Evolutionary conservation across 2,888 invertebrate species (phyloP), one percentile per base, ranked within the genome.

Genomic region (Noctua janthe): DNA sequence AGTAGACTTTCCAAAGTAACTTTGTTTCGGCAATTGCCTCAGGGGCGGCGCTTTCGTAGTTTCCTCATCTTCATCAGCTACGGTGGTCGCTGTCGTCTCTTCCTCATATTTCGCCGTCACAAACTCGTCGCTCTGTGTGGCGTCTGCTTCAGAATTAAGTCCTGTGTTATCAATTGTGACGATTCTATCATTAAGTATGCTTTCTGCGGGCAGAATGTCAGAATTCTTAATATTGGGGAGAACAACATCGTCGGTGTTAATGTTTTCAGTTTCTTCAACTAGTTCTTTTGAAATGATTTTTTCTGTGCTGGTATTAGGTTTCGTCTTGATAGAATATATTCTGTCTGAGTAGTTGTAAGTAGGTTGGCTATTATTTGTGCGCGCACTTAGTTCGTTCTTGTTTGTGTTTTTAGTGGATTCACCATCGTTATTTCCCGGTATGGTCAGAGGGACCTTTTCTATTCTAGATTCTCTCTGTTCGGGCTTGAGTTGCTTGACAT

Each of bases 1-100:
- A 6, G 85, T 88, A 0, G 91, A 81, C 80, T 93, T 94, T 15
- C 93, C 92, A 74, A 93, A 95, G 83, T 96, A 94, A 81, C 95
- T 96, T 35, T 94, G 85, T 81, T 97, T 97, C 0, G 96, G 93
- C 2, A 92, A 84, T 56, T 92, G 93, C 51, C 90, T 92, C 0
- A 92, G 91, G 0, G 88, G 89, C 0, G 94, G 92, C 0, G 88
- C 83, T 81, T 89, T 93, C 0, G 90, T 90, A 0, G 90, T 90
- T 70, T 88, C 85, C 39, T 81, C 81, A 2, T 81, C 85, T 0
- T 78, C 81, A 3, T 81, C 86, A 0, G 85, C 66, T 82, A 90
- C 87, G 6, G 92, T 87, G 59, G 88, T 87, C 43, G 89, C 83
- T 49, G 90, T 87, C 43, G 86, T 43, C 39, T 91, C 87, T 82